Conservation (phyloP, 2,888 invertebrate genomes). For the Callinectes sapidus region DNA sequence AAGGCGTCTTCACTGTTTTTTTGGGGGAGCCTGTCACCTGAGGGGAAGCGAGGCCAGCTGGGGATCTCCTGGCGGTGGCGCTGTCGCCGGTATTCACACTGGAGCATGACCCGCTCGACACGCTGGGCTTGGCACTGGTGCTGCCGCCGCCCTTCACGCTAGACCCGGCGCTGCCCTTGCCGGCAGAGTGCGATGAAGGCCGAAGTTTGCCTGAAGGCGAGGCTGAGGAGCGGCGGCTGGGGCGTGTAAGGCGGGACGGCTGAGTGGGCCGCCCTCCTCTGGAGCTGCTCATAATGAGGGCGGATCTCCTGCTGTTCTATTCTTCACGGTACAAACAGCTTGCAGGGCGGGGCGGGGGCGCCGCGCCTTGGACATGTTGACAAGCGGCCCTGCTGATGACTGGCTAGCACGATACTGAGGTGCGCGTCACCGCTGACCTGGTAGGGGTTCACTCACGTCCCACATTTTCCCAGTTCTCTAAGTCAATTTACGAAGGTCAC, state of each 20-base stretch:
- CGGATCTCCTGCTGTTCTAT: neutral
- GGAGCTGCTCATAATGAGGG: neutral
- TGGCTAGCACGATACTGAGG: neutral
- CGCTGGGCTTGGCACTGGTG: neutral
- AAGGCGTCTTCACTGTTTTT: neutral
- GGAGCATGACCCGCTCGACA: neutral
- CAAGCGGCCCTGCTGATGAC: neutral
- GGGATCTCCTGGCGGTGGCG: neutral
- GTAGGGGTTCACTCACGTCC: neutral
- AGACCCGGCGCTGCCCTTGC: neutral
- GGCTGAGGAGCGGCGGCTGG: neutral
- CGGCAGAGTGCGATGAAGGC: neutral
- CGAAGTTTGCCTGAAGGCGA: neutral
- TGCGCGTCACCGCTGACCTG: neutral
- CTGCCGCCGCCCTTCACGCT: neutral
- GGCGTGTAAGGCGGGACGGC: neutral
- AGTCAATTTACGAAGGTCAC: constrained; percentile 39
- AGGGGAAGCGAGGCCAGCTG: neutral
- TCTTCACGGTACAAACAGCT: neutral
- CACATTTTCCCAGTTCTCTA: constrained; percentile 29
- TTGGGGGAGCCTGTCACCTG: neutral
- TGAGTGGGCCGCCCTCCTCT: neutral
- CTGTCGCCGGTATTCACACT: neutral
- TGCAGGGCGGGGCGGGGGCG: neutral
- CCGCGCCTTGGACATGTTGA: neutral